Percentiles rank a stretch among this genome's conserved stretches.
Evolutionary conservation across 2,797 vertebrate genomes (phyloP).

Genomic region (Luscinia luscinia): DNA sequence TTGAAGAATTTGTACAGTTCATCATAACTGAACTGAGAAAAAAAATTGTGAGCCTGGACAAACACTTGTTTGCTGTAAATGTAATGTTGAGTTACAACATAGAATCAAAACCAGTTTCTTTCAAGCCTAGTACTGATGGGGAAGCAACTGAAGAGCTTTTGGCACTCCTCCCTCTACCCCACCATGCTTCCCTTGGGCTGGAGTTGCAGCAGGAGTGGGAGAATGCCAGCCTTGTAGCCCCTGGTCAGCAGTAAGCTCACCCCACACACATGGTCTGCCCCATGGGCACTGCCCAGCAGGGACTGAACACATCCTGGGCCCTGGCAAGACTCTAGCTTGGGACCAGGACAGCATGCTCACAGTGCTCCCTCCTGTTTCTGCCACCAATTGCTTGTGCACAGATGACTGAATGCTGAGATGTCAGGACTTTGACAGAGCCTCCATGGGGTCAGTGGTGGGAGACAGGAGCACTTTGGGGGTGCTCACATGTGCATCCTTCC

Average conservation of each 20-base stretch:
- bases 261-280: accelerated
- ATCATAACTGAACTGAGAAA: not conserved
- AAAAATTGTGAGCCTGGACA: not conserved
- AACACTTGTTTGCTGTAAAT: not conserved
- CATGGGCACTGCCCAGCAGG: accelerated
- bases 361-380: not conserved
- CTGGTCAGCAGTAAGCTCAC: not conserved
- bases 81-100: not conserved
- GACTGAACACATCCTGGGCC: too few species aligned
- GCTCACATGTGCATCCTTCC: accelerated
- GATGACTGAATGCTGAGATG: not conserved
- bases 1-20: not conserved
- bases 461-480: not conserved
- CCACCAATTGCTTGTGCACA: not conserved
- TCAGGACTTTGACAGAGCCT: not conserved
- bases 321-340: not conserved
- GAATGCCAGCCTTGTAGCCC: not conserved
- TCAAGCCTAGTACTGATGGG: accelerated
- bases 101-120: not conserved
- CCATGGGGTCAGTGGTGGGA: accelerated
- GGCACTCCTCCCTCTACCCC: not conserved
- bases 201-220: not conserved
- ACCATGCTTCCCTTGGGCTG: not conserved
- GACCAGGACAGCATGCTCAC: not conserved
- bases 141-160: not conserved